Base-by-base conservation (phyloP, 2,888 invertebrate species). In the Synergus itoensis region DNA sequence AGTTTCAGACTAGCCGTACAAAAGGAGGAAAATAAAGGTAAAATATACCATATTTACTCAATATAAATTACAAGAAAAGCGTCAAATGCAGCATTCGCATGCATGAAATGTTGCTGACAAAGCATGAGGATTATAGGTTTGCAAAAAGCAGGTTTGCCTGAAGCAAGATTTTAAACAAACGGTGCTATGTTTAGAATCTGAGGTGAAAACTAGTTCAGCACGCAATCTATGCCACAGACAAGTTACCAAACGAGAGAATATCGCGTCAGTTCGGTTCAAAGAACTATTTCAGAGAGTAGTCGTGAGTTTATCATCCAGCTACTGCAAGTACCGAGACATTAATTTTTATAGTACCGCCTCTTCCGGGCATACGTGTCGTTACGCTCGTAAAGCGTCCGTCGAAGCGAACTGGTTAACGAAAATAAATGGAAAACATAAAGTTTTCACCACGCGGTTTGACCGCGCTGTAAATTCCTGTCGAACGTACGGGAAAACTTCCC, bases 341-440 rank as follows among this genome's bases (percentile, higher is more conserved):
- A 76, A 77, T 81, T 77, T 81, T 81, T 79, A 57, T 67, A 80
- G 73, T 77, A 40, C 62, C 77, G 21, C 75, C 75, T 65, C 64
- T 80, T 67, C 80, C 77, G 40, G 76, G 18, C 63, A 40, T 73
- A 53, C 77, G 48, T 69, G 48, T 69, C 73, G 73, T 73, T 53
- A 69, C 80, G 84, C 83, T 86, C 86, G 84, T 86, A 85, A 84
- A 84, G 84, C 79, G 82, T 77, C 80, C 67, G 79, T 77, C 63
- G 80, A 77, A 79, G 82, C 80, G 80, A 81, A 83, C 82, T 82
- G 79, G 82, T 86, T 87, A 87, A 87, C 88, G 86, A 84, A 88
- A 88, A 89, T 88, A 89, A 89, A 88, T 88, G 86, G 86, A 86
- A 36, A 86, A 87, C 86, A 87, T 89, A 87, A 88, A 88, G 83